phyloP scores from a whole-genome alignment of 2,888 invertebrate species.

The Coelinius sp. region DNA sequence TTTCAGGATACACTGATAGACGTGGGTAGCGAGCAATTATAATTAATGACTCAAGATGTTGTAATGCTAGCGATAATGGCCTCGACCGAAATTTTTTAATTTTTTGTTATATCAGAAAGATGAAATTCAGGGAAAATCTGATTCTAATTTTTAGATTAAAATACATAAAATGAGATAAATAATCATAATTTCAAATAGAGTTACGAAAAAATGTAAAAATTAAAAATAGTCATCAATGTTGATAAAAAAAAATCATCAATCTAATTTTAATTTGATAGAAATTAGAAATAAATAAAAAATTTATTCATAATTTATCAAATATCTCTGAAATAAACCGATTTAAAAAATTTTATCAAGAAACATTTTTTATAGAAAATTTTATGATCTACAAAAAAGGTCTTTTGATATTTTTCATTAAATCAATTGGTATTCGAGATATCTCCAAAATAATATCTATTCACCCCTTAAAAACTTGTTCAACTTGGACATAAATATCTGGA shows the following conservation, averaged over 20 bases:
- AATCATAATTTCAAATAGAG: too few species aligned
- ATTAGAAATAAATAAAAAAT: not conserved
- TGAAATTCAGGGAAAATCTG: not conserved
- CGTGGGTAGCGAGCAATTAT: constrained; percentile 14
- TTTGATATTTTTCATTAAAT: too few species aligned
- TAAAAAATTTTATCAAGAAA: too few species aligned
- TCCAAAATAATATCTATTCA: too few species aligned
- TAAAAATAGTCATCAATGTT: not conserved
- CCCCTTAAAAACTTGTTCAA: not conserved
- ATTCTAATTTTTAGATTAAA: too few species aligned
- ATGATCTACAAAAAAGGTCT: too few species aligned
- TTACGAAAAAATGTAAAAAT: too few species aligned
- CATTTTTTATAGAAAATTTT: too few species aligned
- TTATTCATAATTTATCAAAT: not conserved
- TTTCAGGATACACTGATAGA: not conserved
- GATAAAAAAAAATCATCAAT: not conserved
- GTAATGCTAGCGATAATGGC: constrained; percentile 14
- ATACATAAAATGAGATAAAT: too few species aligned
- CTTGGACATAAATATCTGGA: too few species aligned
- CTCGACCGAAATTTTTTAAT: constrained; percentile 33
- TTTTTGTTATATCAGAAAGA: not conserved
- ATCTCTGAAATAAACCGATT: too few species aligned
- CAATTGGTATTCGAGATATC: too few species aligned
- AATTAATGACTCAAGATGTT: constrained; percentile 16
- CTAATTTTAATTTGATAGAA: not conserved